Evolutionary conservation across 2,888 invertebrate species (phyloP).

Genomic region (Seladonia tumulorum): DNA sequence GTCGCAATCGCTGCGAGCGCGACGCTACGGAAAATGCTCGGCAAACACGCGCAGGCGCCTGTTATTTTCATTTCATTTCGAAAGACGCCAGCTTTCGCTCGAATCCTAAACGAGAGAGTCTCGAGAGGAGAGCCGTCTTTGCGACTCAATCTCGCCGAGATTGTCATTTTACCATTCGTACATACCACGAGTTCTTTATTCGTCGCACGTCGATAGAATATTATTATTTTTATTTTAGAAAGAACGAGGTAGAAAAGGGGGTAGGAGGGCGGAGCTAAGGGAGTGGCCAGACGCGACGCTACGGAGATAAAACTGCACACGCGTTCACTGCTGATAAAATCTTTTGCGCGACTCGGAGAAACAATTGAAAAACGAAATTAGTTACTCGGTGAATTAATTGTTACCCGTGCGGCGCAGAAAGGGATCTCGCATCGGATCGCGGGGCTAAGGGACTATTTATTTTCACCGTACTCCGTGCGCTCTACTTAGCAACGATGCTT

Average conservation of each 20-base stretch:
- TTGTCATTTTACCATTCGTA: not conserved
- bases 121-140: slow-evolving; percentile 7
- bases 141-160: not conserved
- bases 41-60: slow-evolving; percentile 51
- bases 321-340: not conserved
- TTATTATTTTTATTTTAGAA: not conserved
- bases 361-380: not conserved
- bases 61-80: slow-evolving; percentile 26
- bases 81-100: slow-evolving; percentile 33
- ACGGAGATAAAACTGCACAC: not conserved
- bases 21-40: slow-evolving; percentile 29
- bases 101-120: slow-evolving; percentile 21
- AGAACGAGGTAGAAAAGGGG: not conserved
- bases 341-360: not conserved
- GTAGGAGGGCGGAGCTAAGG: not conserved
- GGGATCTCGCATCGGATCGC: not conserved
- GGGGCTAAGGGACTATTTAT: slow-evolving; percentile 28
- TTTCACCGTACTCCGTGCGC: slow-evolving; percentile 21
- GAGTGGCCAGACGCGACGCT: not conserved
- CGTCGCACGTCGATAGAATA: not conserved
- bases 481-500: slow-evolving; percentile 15
- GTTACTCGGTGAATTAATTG: not conserved
- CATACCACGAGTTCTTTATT: not conserved
- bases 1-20: slow-evolving; percentile 2
- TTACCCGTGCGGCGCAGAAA: too few relatives aligned